A percentile compares a stretch with the other conserved stretches of the same genome.
phyloP scores from a whole-genome alignment of 2,113 vertebrate species.

The Leuciscus idus region DNA sequence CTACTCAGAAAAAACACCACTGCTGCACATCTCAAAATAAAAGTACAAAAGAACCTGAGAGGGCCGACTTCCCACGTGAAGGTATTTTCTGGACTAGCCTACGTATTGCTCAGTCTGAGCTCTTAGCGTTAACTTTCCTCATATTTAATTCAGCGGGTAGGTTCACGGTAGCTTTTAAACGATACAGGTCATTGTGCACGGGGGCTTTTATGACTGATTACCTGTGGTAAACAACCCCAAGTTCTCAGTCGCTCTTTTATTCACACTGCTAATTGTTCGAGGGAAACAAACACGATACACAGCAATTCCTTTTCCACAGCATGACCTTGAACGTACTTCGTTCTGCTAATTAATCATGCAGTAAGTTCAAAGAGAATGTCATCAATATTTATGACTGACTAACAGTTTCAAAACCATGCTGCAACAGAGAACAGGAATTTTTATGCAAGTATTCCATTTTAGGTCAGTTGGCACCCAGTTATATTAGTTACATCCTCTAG shows the following conservation, averaged over 20 bases:
- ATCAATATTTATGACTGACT: conserved; percentile 29
- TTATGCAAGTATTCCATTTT: neutral
- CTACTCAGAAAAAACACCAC: conserved; percentile 28
- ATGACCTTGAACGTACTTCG: conserved; percentile 35
- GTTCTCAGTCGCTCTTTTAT: conserved; percentile 37
- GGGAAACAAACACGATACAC: conserved; percentile 49
- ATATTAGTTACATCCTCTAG: neutral
- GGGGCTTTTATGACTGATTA: conserved; percentile 57
- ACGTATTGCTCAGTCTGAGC: neutral
- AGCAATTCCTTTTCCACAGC: conserved; percentile 33
- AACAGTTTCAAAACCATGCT: neutral
- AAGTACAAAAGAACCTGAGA: conserved; percentile 14
- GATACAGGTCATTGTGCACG: conserved; percentile 52
- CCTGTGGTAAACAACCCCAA: conserved; percentile 51
- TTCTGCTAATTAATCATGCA: conserved; percentile 56
- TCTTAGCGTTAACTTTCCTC: conserved; percentile 25
- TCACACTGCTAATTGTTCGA: conserved; percentile 46
- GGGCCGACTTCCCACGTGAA: neutral
- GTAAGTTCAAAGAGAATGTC: conserved; percentile 26
- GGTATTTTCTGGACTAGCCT: conserved; percentile 16
- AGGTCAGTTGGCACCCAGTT: neutral
- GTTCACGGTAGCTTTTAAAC: conserved; percentile 50
- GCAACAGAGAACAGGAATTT: conserved; percentile 7
- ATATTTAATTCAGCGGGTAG: conserved; percentile 60
- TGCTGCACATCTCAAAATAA: neutral